A percentile compares a stretch with the other conserved stretches of the same genome.
phyloP scores from a whole-genome alignment of 2,113 vertebrate genomes.

The Phylloscopus trochiloides region DNA sequence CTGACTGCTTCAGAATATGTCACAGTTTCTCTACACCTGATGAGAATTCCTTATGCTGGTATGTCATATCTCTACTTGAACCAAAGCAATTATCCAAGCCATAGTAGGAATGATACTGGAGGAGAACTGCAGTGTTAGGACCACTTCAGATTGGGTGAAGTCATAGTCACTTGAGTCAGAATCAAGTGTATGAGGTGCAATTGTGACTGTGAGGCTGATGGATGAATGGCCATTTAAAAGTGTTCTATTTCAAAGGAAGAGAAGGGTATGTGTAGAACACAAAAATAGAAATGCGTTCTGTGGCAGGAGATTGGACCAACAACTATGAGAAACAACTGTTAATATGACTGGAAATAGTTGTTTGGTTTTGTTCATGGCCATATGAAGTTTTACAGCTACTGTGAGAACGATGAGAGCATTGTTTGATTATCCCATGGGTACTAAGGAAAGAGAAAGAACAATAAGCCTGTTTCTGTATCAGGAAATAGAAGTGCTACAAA shows the following conservation, averaged over 20 bases:
- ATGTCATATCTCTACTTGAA: constrained; percentile 2
- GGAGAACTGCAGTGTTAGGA: neutral
- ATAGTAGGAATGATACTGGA: neutral
- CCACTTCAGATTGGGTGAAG: constrained; percentile 14
- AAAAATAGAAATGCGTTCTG: constrained; percentile 6
- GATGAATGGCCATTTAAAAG: neutral
- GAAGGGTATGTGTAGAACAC: neutral
- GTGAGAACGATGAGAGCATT: neutral
- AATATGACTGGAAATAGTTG: neutral
- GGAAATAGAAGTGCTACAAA: neutral
- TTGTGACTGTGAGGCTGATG: neutral
- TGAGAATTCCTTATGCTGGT: constrained; percentile 6
- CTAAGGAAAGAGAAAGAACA: neutral
- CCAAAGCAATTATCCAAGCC: neutral
- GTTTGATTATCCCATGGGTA: neutral
- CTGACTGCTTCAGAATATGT: neutral
- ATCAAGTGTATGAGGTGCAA: neutral
- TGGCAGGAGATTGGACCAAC: neutral
- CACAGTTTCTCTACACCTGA: neutral
- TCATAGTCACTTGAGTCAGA: constrained; percentile 19
- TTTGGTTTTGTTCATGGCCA: neutral
- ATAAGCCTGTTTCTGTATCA: neutral
- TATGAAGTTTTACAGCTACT: neutral
- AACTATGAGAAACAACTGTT: neutral
- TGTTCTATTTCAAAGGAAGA: neutral